Conservation (phyloP, 2,888 invertebrate genomes). For the Cantharis nigra region DNA sequence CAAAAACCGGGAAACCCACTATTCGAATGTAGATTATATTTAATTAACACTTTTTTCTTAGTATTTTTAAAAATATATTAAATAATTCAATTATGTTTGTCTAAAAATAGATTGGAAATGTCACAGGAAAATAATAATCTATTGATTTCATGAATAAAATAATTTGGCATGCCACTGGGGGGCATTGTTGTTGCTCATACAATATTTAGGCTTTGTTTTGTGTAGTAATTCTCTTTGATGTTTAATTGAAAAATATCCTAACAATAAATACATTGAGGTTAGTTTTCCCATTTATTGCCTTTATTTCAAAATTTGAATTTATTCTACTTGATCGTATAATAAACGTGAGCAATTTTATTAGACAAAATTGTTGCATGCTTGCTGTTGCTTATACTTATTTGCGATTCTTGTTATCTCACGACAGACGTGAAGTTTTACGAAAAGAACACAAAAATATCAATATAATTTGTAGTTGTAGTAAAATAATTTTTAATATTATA, state of each 20-base stretch:
- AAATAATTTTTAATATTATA: not conserved
- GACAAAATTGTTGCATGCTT: not conserved
- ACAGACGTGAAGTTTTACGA: not conserved
- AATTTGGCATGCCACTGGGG: not conserved
- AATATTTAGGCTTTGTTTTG: not conserved
- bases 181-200: not conserved
- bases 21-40: not conserved
- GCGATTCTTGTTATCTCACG: not conserved
- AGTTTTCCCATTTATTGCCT: not conserved
- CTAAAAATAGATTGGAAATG: not conserved
- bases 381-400: not conserved
- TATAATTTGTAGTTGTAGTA: not conserved
- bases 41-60: not conserved
- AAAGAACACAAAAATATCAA: not conserved
- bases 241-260: not conserved
- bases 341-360: not conserved
- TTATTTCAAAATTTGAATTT: not conserved
- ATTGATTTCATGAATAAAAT: not conserved
- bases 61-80: not conserved
- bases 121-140: not conserved
- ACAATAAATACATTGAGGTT: not conserved
- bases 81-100: not conserved
- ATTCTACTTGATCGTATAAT: not conserved
- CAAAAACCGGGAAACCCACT: not conserved
- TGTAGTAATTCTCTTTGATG: not conserved